These are phyloP conservation scores for Pica pica DNA, from an alignment of 2,113 vertebrate genomes.

Conservation along the genomic window DNA sequence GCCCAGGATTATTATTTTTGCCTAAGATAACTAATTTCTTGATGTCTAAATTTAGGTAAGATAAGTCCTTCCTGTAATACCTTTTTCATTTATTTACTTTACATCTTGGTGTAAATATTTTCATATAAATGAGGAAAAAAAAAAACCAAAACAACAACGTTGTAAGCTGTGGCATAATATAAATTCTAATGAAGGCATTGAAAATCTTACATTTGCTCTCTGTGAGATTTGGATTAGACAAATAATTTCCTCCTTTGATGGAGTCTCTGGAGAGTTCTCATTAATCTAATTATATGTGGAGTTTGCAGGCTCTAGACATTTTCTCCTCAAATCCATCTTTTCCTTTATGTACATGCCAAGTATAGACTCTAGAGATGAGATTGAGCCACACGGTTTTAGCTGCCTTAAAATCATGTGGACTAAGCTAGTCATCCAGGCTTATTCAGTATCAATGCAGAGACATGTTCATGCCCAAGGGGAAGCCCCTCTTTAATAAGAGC, in stretches of 20 bases:
- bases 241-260: neutral
- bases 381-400: neutral
- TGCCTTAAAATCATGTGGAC: neutral
- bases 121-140: neutral
- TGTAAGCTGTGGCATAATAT: neutral
- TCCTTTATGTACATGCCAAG: neutral
- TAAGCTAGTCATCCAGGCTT: neutral
- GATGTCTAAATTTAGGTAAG: neutral
- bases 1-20: neutral
- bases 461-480: neutral
- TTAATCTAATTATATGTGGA: conserved; percentile 15
- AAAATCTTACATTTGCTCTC: neutral
- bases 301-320: neutral
- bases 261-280: neutral
- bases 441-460: neutral
- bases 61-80: neutral
- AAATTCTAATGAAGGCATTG: neutral
- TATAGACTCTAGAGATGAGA: neutral
- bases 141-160: neutral
- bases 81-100: conserved; percentile 21
- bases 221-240: neutral
- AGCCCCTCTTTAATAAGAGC: neutral
- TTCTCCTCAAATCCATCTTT: neutral
- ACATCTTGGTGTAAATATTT: neutral
- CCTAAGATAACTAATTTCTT: neutral